These are phyloP conservation scores for Creontiades dilutus DNA, from an alignment of 2,888 invertebrate species.

Conservation along the genomic window DNA sequence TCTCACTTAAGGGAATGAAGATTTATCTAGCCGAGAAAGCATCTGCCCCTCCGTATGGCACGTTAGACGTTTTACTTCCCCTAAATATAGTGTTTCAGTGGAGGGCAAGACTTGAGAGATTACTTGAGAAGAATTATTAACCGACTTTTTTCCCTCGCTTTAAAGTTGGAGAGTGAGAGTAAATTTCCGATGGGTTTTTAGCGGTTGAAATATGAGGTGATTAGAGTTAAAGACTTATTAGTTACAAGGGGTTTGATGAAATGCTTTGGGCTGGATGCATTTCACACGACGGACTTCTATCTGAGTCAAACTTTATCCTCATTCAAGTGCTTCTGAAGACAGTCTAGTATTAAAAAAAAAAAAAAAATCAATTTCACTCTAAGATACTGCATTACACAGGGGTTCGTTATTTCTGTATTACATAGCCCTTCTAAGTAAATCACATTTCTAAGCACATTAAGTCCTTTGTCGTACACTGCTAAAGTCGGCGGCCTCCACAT, in stretches of 20 bases:
- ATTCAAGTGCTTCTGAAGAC: too few relatives aligned
- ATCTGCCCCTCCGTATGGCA: constrained; percentile 12
- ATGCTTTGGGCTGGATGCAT: too few relatives aligned
- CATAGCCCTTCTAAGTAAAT: too few relatives aligned
- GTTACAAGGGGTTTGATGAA: constrained; percentile 29
- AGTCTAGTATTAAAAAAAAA: too few relatives aligned
- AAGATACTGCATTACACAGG: too few relatives aligned
- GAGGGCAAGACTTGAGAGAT: background rate
- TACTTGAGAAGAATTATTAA: constrained; percentile 18
- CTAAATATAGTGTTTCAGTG: constrained; percentile 33
- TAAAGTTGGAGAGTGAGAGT: background rate
- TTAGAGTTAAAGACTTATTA: constrained; percentile 29
- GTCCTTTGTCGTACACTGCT: too few relatives aligned
- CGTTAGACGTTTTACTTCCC: constrained; percentile 32
- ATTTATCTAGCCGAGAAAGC: constrained; percentile 33
- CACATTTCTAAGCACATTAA: too few relatives aligned
- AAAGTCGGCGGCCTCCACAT: too few relatives aligned
- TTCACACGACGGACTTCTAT: too few relatives aligned
- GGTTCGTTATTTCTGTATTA: too few relatives aligned
- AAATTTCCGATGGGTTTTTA: constrained; percentile 16
- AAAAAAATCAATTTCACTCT: too few relatives aligned
- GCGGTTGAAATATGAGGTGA: constrained; percentile 23
- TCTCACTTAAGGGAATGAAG: constrained; percentile 56
- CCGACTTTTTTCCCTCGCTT: background rate
- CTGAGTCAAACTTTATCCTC: too few relatives aligned